Percentiles rank a stretch among this genome's conserved stretches.
Conservation (phyloP, 2,888 invertebrate genomes). For the Hirtodrosophila alboralis region DNA sequence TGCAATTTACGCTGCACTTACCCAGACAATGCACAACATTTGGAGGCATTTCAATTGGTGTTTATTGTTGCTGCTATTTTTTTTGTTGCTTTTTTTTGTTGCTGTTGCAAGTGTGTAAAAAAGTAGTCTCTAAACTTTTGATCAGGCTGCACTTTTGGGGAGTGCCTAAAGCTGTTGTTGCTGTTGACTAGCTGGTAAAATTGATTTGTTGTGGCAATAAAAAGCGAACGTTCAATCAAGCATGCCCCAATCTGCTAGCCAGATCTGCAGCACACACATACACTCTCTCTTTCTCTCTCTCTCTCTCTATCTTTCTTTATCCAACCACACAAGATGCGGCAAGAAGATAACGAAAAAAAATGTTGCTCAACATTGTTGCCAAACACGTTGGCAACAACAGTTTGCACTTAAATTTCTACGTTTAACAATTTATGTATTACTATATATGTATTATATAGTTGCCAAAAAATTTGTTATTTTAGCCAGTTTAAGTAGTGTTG, state of each 20-base stretch:
- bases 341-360: constrained; percentile 23
- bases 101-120: constrained; percentile 41
- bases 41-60: constrained; percentile 61
- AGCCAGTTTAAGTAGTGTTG: too few relatives aligned
- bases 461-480: constrained; percentile 35
- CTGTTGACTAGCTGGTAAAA: constrained; percentile 55
- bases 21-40: constrained; percentile 62
- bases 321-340: constrained; percentile 42
- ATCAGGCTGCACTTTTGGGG: constrained; percentile 39
- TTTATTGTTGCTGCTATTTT: constrained; percentile 17
- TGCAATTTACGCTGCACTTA: constrained; percentile 50
- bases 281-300: constrained; percentile 23
- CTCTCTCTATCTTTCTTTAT: constrained; percentile 11
- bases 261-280: constrained; percentile 44
- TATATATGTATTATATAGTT: constrained; percentile 28
- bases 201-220: constrained; percentile 77
- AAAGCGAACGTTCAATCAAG: constrained; percentile 72
- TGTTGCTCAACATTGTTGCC: constrained; percentile 59
- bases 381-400: constrained; percentile 52
- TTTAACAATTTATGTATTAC: constrained; percentile 19
- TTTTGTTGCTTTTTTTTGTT: too few relatives aligned
- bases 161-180: constrained; percentile 41
- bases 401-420: constrained; percentile 70
- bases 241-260: constrained; percentile 55
- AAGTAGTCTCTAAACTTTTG: constrained; percentile 45